Evolutionary conservation across 1,140 invertebrate species (phyloP), one percentile per base, ranked within the genome.

Genomic region (Cardiocondyla obscurior): DNA sequence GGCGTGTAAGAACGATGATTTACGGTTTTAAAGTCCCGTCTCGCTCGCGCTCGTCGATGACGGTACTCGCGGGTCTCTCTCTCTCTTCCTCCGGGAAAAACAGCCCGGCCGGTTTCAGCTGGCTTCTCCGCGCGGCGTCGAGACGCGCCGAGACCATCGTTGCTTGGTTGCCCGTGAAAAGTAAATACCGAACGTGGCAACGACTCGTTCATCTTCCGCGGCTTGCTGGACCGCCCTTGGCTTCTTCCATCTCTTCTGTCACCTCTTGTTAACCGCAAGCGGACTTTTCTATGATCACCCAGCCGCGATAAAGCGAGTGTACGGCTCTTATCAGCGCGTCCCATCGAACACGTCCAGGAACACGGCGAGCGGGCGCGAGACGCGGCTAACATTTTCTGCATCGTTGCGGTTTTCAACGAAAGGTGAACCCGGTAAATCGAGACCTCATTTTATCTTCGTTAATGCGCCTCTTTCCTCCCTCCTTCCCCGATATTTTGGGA

Each of bases 161-260:
- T 55, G 65, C 77, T 69, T 39, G 51, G 51, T 85, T 69, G 84
- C 77, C 82, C 81, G 81, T 89, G 85, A 89, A 89, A 89, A 89
- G 88, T 89, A 90, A 90, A 90, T 84, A 90, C 70, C 76, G 39
- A 55, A 81, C 57, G 85, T 84, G 81, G 85, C 86, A 89, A 87
- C 88, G 88, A 89, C 74, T 88, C 55, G 83, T 57, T 82, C 65
- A 62, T 82, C 83, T 85, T 85, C 42, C 82, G n/a, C 85, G 77
- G 82, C 46, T 87, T 79, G 33, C 57, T 28, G 64, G 79, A 51
- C 72, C 69, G 60, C 69, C 57, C 58, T 16, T 25, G 36, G 0
- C 62, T 69, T 44, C 55, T 42, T 49, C 60, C 44, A 22, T 70
- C 70, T 51, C 19, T 39, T 14, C 49, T 25, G 33, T 36, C 33